Conservation (phyloP, 2,113 vertebrate genomes). For the Phrynosoma platyrhinos region DNA sequence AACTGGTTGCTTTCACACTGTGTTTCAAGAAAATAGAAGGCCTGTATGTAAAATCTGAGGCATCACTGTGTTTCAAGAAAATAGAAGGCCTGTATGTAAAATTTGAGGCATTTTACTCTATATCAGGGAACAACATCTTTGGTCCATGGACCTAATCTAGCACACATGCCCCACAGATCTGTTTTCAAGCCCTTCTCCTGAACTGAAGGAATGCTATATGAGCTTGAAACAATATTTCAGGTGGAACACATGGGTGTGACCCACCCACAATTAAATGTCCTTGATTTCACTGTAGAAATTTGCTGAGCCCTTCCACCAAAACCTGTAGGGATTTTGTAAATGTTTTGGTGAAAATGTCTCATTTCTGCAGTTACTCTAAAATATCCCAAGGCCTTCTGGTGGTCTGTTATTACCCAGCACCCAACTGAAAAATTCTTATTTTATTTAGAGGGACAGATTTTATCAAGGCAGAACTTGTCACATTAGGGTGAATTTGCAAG, state of each 20-base stretch:
- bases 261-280: background rate
- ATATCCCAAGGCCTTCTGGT: background rate
- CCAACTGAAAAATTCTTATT: slow-evolving; percentile 26
- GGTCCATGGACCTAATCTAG: too few species aligned
- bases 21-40: background rate
- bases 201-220: background rate
- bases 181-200: background rate
- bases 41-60: background rate
- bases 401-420: background rate
- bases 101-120: too few species aligned
- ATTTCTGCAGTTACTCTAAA: background rate
- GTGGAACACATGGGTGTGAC: background rate
- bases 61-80: background rate
- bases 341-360: background rate
- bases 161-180: background rate
- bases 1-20: background rate
- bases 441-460: slow-evolving; percentile 29
- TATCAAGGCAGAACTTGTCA: slow-evolving; percentile 45
- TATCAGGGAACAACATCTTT: too few species aligned
- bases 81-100: background rate
- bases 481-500: background rate
- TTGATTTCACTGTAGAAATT: background rate
- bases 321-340: background rate
- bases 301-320: background rate
- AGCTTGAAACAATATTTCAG: background rate